Base-by-base conservation (phyloP, 2,113 vertebrate species). In the Argyrosomus japonicus region DNA sequence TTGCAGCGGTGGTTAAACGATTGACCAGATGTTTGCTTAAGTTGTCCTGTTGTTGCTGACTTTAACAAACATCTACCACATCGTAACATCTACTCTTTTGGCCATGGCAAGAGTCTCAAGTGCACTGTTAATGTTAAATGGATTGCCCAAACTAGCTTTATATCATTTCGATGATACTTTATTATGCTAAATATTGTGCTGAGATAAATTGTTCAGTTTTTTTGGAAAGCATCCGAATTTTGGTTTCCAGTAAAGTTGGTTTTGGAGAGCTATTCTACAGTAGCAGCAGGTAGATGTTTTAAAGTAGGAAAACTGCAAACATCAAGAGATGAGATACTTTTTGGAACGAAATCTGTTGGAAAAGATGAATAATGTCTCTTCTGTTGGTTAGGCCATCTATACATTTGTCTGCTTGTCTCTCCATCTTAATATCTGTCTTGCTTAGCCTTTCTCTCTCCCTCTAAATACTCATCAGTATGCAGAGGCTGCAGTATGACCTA, bases 401-500 rank as follows among this genome's bases (percentile, higher is more conserved):
- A 76, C 67, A 74, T 90, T 81, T 64, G 69, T 77, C 72, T 81
- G 71, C 85, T 77, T 85, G 75, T 87, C 76, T 74, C 74, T 77
- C 74, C 61, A 27, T 83, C 68, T 83, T 81, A 68, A 58, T 68
- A 82, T 86, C 87, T 48, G n/a, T 87, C 83, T 79, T 48, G 63
- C 45, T 81, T 53, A 36, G 36, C 61, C 67, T 50, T 60, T 68
- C 60, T 74, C 48, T 70, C 73, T 76, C 51, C 61, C 54, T 69
- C 75, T 70, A 57, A 77, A 78, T 67, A 2, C 73, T 89, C 89
- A 92, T 95, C 85, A 89, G 91, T 91, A 95, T 95, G 91, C 94
- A 79, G 21, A 73, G 50, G 62, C 81, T 75, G 81, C 45, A n/a
- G 79, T 86, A 71, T 92, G 89, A 93, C 94, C 94, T 92, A 95